Conservation (phyloP, 2,113 vertebrate genomes). For the Elachura formosa region DNA sequence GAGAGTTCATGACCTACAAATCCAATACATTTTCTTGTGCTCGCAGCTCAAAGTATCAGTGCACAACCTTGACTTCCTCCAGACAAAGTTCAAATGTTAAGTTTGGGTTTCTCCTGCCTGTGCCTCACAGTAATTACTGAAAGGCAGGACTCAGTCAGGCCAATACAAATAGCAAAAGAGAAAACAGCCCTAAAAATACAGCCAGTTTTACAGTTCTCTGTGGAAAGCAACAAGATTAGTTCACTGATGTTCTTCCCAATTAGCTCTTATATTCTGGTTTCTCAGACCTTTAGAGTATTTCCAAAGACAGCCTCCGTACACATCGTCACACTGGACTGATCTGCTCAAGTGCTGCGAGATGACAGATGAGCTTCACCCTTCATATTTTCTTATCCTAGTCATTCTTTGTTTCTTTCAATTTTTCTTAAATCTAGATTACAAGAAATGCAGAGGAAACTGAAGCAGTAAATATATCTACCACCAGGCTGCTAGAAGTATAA, state of each 20-base stretch:
- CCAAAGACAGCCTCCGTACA: not conserved
- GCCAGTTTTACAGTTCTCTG: not conserved
- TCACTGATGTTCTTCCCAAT: not conserved
- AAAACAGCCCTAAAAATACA: not conserved
- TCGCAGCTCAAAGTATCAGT: not conserved
- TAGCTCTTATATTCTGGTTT: not conserved
- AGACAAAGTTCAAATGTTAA: not conserved
- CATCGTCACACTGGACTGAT: not conserved
- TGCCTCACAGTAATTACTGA: not conserved
- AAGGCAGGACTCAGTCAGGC: not conserved
- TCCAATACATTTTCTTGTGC: not conserved
- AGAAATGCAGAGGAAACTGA: not conserved
- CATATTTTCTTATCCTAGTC: not conserved
- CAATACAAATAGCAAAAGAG: not conserved
- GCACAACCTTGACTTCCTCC: not conserved
- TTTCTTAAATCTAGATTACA: not conserved
- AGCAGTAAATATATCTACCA: not conserved
- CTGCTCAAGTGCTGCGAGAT: not conserved
- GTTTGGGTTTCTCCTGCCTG: not conserved
- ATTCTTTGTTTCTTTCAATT: not conserved
- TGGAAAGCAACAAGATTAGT: not conserved
- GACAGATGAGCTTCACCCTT: not conserved
- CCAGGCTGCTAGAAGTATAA: not conserved
- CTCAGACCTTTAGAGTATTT: not conserved
- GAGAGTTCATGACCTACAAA: not conserved